Percentiles rank a stretch among this genome's conserved stretches.
phyloP scores from a whole-genome alignment of 2,797 vertebrate species.

The Melanotaenia nigrans region DNA sequence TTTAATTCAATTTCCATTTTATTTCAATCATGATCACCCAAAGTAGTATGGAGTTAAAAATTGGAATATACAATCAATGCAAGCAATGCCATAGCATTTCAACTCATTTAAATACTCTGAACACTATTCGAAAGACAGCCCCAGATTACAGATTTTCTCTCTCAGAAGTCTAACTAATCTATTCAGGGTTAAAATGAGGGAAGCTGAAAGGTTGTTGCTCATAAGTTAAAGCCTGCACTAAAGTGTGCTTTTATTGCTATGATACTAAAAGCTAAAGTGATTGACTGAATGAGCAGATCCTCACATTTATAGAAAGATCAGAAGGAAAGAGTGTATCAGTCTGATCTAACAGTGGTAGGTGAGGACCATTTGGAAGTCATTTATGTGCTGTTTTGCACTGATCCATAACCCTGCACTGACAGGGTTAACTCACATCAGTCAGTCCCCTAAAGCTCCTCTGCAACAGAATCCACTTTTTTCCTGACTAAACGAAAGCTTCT shows the following conservation, averaged over 20 bases:
- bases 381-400: constrained; percentile 56
- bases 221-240: no score
- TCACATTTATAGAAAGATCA: background rate
- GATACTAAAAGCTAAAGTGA: background rate
- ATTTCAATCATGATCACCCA: no score
- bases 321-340: constrained; percentile 36
- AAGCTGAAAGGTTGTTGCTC: no score
- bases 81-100: no score
- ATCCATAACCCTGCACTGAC: constrained; percentile 70
- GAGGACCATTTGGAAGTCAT: constrained; percentile 67
- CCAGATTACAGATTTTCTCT: no score
- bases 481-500: constrained; percentile 59
- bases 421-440: constrained; percentile 70
- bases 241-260: no score
- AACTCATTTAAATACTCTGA: no score
- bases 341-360: constrained; percentile 42
- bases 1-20: no score
- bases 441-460: constrained; percentile 48
- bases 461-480: constrained; percentile 41
- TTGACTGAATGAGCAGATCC: constrained; percentile 1
- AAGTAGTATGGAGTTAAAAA: no score
- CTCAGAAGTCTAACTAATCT: no score
- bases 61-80: no score
- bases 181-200: background rate
- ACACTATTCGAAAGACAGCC: no score